Base-by-base conservation (phyloP, 2,797 vertebrate genomes). In the Tenualosa thibaudeaui region DNA sequence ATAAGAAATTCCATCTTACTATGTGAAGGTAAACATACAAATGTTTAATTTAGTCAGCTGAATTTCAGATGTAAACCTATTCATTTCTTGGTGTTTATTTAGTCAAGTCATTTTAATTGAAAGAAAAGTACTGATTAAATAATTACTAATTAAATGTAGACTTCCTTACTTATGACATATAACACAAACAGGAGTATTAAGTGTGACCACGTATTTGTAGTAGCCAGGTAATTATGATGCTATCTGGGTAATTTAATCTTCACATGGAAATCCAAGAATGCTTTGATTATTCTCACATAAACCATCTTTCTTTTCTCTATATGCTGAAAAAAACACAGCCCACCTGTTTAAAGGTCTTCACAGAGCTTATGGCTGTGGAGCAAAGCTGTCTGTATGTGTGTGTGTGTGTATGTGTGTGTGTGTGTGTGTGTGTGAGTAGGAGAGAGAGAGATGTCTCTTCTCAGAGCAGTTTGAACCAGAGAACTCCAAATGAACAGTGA, bases 401-500 rank as follows among this genome's bases (percentile, higher is more conserved):
- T 78, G 71, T 46, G 71, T 43, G 37, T 46, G 12, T 78, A 0
- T 78, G 71, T 78, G 31, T 78, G 71, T 78, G 13, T 78, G 71
- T 43, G 37, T n/a, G 31, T 6, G 37, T 0, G 31, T 43, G 71
- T 17, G 31, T 78, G 71, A 17, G 31, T 56, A 56, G 84, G 6
- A 19, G 17, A 75, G 62, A 85, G 84, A 85, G 68, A 88, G 68
- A 87, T 83, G 84, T 89, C 85, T 87, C 85, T 86, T 83, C 87
- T 84, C 71, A 71, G 49, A 60, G 71, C 51, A 56, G 81, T 87
- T 88, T 87, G 53, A 89, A 88, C 58, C 82, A 62, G 68, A 87
- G 53, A 86, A 83, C n/a, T 43, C 82, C 54, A 86, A 91, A 89
- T 84, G 85, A 89, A 81, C 54, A 81, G 84, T 90, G 91, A 91